Percentiles rank a stretch among this genome's conserved stretches.
Evolutionary conservation across 2,113 vertebrate genomes (phyloP).

Genomic region (Corydoras sp.): DNA sequence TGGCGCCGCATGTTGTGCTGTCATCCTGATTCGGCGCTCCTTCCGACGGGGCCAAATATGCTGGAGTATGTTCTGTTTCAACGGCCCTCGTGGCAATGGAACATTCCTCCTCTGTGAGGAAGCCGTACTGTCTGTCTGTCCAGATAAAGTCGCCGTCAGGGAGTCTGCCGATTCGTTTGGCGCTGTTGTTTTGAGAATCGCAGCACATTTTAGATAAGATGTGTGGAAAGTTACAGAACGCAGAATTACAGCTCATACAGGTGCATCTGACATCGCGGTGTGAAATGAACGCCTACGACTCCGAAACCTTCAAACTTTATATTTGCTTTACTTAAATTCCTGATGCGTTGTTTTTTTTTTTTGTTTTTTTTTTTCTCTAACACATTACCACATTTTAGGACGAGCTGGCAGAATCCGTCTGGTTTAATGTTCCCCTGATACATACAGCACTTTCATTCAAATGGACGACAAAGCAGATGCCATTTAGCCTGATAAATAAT

Average conservation of each 20-base stretch:
- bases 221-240: no score
- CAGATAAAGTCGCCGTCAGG: not conserved
- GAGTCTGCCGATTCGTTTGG: not conserved
- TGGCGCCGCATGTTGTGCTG: constrained; percentile 42
- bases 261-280: no score
- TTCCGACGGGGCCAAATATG: constrained; percentile 15
- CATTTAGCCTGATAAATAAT: not conserved
- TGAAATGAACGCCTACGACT: no score
- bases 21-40: constrained; percentile 17
- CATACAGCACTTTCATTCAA: not conserved
- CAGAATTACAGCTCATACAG: no score
- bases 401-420: no score
- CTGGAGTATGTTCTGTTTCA: not conserved
- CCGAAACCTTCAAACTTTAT: no score
- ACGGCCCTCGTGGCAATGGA: not conserved
- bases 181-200: no score
- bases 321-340: no score
- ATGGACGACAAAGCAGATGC: not conserved
- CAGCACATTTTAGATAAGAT: no score
- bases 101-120: not conserved
- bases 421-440: not conserved
- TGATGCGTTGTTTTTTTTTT: no score
- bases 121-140: not conserved
- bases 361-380: no score
- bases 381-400: no score